Percentiles rank a stretch among this genome's conserved stretches.
These are phyloP conservation scores for Hassar affinis DNA, from an alignment of 2,113 vertebrate species.

Conservation along the genomic window DNA sequence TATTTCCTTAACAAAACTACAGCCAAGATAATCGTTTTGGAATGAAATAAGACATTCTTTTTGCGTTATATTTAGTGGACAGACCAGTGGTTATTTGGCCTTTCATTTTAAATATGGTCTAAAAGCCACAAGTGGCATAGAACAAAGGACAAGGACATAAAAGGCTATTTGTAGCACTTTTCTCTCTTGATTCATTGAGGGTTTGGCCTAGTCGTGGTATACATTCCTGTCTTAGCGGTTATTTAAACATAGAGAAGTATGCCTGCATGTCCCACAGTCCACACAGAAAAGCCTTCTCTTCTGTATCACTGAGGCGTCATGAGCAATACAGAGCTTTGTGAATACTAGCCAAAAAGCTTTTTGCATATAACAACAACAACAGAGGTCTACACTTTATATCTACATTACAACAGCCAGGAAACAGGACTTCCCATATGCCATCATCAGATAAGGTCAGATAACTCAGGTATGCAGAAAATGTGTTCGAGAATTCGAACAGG, in stretches of 20 bases:
- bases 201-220: conserved; percentile 47
- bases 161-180: conserved; percentile 60
- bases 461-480: conserved; percentile 20
- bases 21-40: conserved; percentile 13
- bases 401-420: conserved; percentile 6
- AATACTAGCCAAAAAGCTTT: not conserved
- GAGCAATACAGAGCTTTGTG: not conserved
- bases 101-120: conserved; percentile 57
- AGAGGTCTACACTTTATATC: not conserved
- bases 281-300: not conserved
- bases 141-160: conserved; percentile 47
- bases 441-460: conserved; percentile 15
- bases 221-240: conserved; percentile 62
- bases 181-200: conserved; percentile 53
- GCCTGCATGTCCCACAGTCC: conserved; percentile 42
- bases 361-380: not conserved
- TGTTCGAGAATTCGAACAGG: not conserved
- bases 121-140: conserved; percentile 59
- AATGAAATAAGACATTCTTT: conserved; percentile 11
- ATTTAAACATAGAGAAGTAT: conserved; percentile 59
- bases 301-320: not conserved
- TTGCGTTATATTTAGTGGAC: conserved; percentile 15
- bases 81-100: conserved; percentile 33
- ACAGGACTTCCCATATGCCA: not conserved
- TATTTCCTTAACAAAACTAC: conserved; percentile 14